Percentiles rank a stretch among this genome's conserved stretches.
phyloP scores from a whole-genome alignment of 2,113 vertebrate genomes.

The Ceyx margarethae region DNA sequence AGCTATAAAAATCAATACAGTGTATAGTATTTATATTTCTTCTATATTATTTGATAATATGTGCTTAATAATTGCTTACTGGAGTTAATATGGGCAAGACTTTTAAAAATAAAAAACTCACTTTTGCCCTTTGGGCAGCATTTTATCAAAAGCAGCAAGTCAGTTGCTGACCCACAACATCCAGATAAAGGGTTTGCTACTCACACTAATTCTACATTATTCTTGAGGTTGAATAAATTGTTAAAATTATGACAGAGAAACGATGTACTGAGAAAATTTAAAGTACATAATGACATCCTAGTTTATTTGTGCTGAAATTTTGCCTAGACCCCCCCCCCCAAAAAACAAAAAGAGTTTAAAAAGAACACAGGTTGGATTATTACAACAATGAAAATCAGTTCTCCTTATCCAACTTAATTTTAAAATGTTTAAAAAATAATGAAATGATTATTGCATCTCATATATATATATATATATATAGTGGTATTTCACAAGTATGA shows the following conservation, averaged over 20 bases:
- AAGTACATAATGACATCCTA: neutral
- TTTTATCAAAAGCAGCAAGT: neutral
- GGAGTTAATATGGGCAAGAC: neutral
- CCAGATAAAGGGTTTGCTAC: neutral
- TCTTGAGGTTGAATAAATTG: neutral
- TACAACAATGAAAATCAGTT: neutral
- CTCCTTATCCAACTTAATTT: neutral
- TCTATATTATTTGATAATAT: neutral
- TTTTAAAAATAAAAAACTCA: neutral
- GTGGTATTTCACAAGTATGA: conserved; percentile 21
- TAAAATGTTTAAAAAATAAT: neutral
- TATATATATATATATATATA: neutral
- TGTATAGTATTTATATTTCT: too few relatives aligned
- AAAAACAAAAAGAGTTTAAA: neutral
- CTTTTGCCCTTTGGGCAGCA: neutral
- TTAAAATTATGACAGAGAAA: neutral
- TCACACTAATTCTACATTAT: neutral
- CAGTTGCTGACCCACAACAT: neutral
- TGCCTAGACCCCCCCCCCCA: neutral
- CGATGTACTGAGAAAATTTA: neutral
- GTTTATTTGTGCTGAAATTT: conserved; percentile 19
- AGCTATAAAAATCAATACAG: too few relatives aligned
- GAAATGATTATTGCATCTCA: neutral
- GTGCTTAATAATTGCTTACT: neutral
- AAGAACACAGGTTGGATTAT: neutral